These are phyloP conservation scores for Dendronephthya gigantea DNA, from an alignment of 64 coral and sea anemone genomes.

Conservation along the genomic window DNA sequence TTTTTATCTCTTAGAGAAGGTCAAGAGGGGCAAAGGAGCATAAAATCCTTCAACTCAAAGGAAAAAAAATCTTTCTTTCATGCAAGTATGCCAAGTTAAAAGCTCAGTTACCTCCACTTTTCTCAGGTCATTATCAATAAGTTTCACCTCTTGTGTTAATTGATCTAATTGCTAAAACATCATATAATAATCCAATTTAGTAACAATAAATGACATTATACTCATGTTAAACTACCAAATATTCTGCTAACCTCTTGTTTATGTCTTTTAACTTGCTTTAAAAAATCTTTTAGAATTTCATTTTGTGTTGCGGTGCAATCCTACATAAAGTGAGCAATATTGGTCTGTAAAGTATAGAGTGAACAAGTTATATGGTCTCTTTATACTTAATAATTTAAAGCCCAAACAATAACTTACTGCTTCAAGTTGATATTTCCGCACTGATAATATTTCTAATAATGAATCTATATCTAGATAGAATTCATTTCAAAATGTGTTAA, in stretches of 20 bases:
- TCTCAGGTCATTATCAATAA: conserved; percentile 92
- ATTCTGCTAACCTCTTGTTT: conserved; percentile 89
- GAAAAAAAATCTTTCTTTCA: too few species aligned
- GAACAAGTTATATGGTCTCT: background rate
- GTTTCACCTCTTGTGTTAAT: conserved; percentile 86
- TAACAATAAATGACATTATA: too few species aligned
- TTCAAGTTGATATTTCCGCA: conserved; percentile 86
- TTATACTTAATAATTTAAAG: background rate
- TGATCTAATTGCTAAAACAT: conserved; percentile 97
- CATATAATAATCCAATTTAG: too few species aligned
- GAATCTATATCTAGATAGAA: conserved; percentile 75
- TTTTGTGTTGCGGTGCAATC: conserved; percentile 91
- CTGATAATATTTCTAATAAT: conserved; percentile 67
- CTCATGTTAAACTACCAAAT: too few species aligned
- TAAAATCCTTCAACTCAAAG: too few species aligned
- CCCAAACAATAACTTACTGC: conserved; percentile 56
- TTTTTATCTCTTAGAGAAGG: too few species aligned
- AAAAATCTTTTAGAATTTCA: conserved; percentile 80
- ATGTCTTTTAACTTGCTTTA: conserved; percentile 85
- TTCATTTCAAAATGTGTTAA: background rate
- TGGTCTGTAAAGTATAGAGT: too few species aligned
- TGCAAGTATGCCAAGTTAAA: too few species aligned
- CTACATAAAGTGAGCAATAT: conserved; percentile 19
- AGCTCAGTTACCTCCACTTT: conserved; percentile 57
- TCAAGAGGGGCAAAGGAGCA: too few species aligned